phyloP scores from a whole-genome alignment of 2,888 invertebrate species.

The Hecatera dysodea region DNA sequence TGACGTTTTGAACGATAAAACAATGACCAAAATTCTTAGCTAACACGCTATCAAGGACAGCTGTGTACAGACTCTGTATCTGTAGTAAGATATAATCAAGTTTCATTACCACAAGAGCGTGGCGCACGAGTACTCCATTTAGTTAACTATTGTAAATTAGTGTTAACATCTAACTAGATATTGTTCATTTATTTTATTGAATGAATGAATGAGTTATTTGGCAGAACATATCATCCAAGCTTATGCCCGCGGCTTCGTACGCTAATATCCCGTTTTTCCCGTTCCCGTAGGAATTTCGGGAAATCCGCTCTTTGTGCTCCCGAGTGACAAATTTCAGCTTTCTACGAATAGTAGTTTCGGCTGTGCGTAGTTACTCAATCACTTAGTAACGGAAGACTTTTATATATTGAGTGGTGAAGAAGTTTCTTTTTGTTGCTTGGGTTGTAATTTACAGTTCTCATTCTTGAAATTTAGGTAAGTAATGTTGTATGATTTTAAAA shows the following conservation, averaged over 20 bases:
- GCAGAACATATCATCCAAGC: too few species aligned
- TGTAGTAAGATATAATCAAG: conserved; percentile 26
- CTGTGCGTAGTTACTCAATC: too few species aligned
- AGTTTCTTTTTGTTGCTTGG: too few species aligned
- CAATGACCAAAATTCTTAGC: conserved; percentile 2
- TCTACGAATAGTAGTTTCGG: too few species aligned
- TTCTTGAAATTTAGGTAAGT: neutral
- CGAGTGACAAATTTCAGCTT: too few species aligned
- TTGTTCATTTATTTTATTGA: neutral
- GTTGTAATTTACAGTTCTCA: neutral
- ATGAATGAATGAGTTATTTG: neutral
- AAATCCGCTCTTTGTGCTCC: too few species aligned
- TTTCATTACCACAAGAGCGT: conserved; percentile 14
- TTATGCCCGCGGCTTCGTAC: too few species aligned
- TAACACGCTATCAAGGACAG: conserved; percentile 31
- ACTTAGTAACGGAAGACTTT: too few species aligned
- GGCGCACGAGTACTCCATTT: conserved; percentile 22
- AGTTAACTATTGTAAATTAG: conserved; percentile 11
- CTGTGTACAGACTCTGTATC: conserved; percentile 2
- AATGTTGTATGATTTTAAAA: neutral
- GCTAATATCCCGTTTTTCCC: too few species aligned
- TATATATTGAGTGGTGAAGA: too few species aligned
- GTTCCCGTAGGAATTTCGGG: too few species aligned
- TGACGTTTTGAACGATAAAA: conserved; percentile 13
- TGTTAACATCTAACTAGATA: neutral